Evolutionary conservation across 2,888 invertebrate genomes (phyloP), one percentile per base, ranked within the genome.

Genomic region (Campoplex nolae): DNA sequence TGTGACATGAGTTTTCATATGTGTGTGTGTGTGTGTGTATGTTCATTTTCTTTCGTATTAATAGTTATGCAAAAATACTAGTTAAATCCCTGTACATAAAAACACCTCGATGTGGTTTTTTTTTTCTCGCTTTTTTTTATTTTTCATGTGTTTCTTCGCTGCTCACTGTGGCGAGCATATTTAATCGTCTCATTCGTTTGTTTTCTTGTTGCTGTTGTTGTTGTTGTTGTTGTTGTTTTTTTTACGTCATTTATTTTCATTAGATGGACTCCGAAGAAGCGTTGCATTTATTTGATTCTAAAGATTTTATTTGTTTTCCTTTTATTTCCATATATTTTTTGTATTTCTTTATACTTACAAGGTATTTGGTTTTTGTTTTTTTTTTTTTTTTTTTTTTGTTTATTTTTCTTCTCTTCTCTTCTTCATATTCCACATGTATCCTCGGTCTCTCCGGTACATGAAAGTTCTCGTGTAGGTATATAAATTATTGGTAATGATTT

Each of bases 401-500:
- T 62, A 83, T 28, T 48, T 1, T 67, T 58, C 4, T 23, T 9
- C 42, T 38, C 35, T n/a, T 38, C 18, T 23, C 3, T 58, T 38
- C 35, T n/a, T 38, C 18, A 54, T 73, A 48, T 51, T 48, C 85
- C 79, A 68, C 85, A 84, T 83, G 82, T 83, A 86, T 87, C 85
- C 78, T 83, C 85, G 87, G 82, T 77, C 62, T 77, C 62, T 65
- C 78, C 76, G 76, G 80, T 82, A 88, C 89, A 88, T 87, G 89
- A 83, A 84, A 82, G 76, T 88, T 84, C 90, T 89, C 89, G 86
- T 91, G 91, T 92, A 92, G 92, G 93, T 94, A 94, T 94, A 94
- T 94, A 94, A 94, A 94, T 94, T 94, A 94, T 93, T 82, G 94
- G 93, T 94, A 94, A 94, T 94, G 94, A 93, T 94, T 79, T 94